Conservation (phyloP, 2,113 vertebrate genomes). For the Chascanopsetta lugubris region DNA sequence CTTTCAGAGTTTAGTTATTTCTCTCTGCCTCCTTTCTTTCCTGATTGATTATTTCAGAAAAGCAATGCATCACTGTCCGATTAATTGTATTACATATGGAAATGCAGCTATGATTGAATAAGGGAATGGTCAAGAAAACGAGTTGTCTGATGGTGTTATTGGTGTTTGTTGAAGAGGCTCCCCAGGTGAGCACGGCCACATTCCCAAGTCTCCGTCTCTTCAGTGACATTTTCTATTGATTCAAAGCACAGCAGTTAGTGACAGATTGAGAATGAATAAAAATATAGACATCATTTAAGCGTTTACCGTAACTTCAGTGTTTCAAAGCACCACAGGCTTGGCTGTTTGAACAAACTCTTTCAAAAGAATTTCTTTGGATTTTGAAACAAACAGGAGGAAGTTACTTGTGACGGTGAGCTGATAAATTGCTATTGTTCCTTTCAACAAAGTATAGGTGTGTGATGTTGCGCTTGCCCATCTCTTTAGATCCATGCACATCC, state of each 20-base stretch:
- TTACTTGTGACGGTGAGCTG: no score
- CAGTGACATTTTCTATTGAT: no score
- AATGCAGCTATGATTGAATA: slow-evolving; percentile 31
- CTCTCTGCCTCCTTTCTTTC: slow-evolving; percentile 14
- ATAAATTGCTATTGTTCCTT: background rate
- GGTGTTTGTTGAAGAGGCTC: background rate
- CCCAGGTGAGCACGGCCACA: background rate
- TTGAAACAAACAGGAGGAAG: no score
- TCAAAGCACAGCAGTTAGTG: no score
- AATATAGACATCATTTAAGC: no score
- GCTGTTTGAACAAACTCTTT: no score
- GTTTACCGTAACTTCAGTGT: no score
- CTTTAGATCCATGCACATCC: slow-evolving; percentile 4
- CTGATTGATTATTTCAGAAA: slow-evolving; percentile 29
- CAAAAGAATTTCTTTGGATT: no score
- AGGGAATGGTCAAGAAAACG: slow-evolving; percentile 10
- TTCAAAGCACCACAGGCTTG: no score
- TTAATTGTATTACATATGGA: slow-evolving; percentile 20
- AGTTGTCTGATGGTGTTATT: background rate
- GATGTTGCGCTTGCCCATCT: no score
- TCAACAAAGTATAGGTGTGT: background rate
- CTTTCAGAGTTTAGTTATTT: slow-evolving; percentile 12
- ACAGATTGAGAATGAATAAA: no score
- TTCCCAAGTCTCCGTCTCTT: background rate
- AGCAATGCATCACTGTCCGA: slow-evolving; percentile 18